These are phyloP conservation scores for Lasioglossum albipes DNA, from an alignment of 1,140 invertebrate genomes.

Conservation along the genomic window DNA sequence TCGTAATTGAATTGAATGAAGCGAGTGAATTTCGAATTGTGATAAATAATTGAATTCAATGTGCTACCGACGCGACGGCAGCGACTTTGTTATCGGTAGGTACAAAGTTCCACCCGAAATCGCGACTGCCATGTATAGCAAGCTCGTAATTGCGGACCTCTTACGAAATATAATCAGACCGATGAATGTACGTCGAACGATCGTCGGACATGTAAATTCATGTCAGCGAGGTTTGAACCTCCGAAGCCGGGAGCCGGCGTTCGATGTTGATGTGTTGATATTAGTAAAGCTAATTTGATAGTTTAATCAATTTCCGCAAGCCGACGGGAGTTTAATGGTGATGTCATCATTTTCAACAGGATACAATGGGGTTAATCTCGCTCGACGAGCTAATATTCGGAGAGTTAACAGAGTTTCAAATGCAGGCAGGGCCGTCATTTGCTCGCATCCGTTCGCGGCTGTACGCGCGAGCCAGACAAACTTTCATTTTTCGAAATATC, in stretches of 20 bases:
- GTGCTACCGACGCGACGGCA: neutral
- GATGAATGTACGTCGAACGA: slow-evolving; percentile 66
- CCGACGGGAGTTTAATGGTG: slow-evolving; percentile 80
- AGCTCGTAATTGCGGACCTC: slow-evolving; percentile 55
- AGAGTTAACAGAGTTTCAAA: slow-evolving; percentile 80
- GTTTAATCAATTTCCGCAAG: slow-evolving; percentile 80
- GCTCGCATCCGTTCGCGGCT: slow-evolving; percentile 57
- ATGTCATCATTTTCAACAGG: slow-evolving; percentile 80
- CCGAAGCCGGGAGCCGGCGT: slow-evolving; percentile 12
- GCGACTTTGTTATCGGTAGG: slow-evolving; percentile 17
- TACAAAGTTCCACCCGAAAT: slow-evolving; percentile 39
- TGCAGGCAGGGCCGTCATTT: slow-evolving; percentile 72
- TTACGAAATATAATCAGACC: slow-evolving; percentile 59
- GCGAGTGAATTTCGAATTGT: no score
- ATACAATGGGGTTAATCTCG: slow-evolving; percentile 79
- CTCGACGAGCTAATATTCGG: slow-evolving; percentile 80
- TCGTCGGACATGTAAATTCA: slow-evolving; percentile 63
- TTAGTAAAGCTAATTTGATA: slow-evolving; percentile 81
- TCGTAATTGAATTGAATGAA: no score
- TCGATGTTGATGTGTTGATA: slow-evolving; percentile 76
- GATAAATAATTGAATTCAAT: neutral
- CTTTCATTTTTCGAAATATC: slow-evolving; percentile 7
- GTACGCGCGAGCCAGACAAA: slow-evolving; percentile 19
- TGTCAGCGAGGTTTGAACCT: slow-evolving; percentile 43
- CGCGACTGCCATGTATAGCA: neutral